Conservation (phyloP, 1,140 invertebrate species). For the Ephestia elutella region DNA sequence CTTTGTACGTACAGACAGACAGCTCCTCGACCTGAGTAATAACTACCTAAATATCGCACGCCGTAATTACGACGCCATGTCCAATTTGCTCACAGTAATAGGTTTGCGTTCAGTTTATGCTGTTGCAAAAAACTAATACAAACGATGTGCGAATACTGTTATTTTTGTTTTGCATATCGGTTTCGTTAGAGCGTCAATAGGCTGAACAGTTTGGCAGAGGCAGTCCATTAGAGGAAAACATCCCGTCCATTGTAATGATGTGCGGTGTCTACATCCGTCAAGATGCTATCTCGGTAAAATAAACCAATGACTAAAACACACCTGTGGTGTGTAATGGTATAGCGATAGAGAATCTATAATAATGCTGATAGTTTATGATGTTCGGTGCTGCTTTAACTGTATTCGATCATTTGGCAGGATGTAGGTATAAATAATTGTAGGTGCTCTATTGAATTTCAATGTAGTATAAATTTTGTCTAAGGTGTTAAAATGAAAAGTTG, state of each 20-base stretch:
- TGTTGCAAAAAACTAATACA: slow-evolving; percentile 35
- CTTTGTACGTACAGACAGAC: slow-evolving; percentile 33
- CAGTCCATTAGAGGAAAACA: slow-evolving; percentile 62
- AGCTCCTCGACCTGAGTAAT: slow-evolving; percentile 39
- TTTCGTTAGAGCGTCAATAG: slow-evolving; percentile 50
- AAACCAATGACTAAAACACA: slow-evolving; percentile 60
- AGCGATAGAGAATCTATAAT: slow-evolving; percentile 38
- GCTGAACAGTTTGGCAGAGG: slow-evolving; percentile 36
- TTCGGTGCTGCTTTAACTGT: neutral
- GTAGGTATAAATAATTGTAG: neutral
- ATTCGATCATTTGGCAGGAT: neutral
- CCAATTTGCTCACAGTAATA: slow-evolving; percentile 54
- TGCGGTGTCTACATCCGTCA: slow-evolving; percentile 50
- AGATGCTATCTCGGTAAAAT: slow-evolving; percentile 61
- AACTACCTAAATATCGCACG: slow-evolving; percentile 52
- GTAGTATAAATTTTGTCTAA: no score
- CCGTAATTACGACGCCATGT: slow-evolving; percentile 48
- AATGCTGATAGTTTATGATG: slow-evolving; percentile 43
- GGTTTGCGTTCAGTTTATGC: slow-evolving; percentile 45
- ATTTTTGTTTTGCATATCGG: slow-evolving; percentile 60
- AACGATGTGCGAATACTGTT: slow-evolving; percentile 55
- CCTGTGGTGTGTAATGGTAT: slow-evolving; percentile 33
- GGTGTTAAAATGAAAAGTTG: no score
- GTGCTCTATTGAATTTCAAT: neutral
- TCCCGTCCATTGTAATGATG: slow-evolving; percentile 59